phyloP scores from a whole-genome alignment of 2,888 invertebrate genomes.

The Scaptomyza reducta region DNA sequence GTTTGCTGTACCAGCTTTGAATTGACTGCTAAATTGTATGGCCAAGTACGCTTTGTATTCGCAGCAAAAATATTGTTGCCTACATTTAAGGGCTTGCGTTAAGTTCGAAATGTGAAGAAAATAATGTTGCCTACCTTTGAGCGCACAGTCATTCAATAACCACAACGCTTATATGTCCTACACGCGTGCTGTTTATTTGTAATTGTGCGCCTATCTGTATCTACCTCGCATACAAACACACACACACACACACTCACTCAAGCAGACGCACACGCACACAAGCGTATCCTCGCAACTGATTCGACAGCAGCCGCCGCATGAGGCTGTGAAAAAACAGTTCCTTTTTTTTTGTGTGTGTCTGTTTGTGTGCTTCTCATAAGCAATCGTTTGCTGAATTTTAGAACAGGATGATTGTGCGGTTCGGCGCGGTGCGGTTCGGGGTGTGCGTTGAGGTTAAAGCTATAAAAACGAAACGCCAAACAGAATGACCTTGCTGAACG shows the following conservation, averaged over 20 bases:
- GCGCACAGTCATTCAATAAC: slow-evolving; percentile 30
- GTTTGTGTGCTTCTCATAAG: slow-evolving; percentile 25
- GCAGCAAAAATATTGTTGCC: slow-evolving; percentile 18
- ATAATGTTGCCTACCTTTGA: slow-evolving; percentile 21
- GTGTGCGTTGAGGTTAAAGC: slow-evolving; percentile 35
- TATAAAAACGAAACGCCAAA: slow-evolving; percentile 59
- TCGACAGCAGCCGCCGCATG: slow-evolving; percentile 43
- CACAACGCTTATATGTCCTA: slow-evolving; percentile 35
- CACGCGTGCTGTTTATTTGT: slow-evolving; percentile 25
- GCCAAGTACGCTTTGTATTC: not conserved
- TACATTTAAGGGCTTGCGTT: slow-evolving; percentile 34
- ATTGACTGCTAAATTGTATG: slow-evolving; percentile 1
- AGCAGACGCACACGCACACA: slow-evolving; percentile 18
- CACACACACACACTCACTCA: slow-evolving; percentile 17
- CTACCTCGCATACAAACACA: slow-evolving; percentile 43
- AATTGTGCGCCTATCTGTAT: slow-evolving; percentile 40
- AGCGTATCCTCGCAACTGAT: slow-evolving; percentile 56
- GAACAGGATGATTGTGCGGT: slow-evolving; percentile 27
- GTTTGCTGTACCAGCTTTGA: not conserved
- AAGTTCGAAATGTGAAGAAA: not conserved
- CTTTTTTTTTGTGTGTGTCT: slow-evolving; percentile 16
- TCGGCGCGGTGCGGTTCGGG: slow-evolving; percentile 14
- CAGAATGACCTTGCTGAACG: slow-evolving; percentile 56
- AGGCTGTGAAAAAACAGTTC: slow-evolving; percentile 28
- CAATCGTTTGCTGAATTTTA: slow-evolving; percentile 50